Evolutionary conservation across 2,797 vertebrate species (phyloP).

Genomic region (Fratercula arctica): DNA sequence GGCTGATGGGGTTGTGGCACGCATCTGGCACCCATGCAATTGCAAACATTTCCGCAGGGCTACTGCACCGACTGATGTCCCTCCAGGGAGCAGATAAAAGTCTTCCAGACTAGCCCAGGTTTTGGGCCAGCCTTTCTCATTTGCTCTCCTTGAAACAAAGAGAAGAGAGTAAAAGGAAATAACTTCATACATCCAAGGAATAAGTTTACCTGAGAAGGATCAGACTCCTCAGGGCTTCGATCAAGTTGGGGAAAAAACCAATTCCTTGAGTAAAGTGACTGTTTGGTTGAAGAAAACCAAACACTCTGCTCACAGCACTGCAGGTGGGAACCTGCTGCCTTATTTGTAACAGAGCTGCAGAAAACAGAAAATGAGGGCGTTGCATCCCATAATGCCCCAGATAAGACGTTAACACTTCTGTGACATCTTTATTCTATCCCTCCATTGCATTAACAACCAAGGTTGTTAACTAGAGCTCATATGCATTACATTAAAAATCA

Average conservation of each 20-base stretch:
- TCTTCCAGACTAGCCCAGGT: not conserved
- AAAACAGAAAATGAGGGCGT: not conserved
- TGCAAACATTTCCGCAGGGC: not conserved
- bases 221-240: not conserved
- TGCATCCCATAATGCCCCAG: not conserved
- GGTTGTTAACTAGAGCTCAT: not conserved
- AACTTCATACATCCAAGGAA: not conserved
- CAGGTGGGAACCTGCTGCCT: constrained; percentile 42
- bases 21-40: not conserved
- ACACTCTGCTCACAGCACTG: not conserved
- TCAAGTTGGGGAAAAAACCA: not conserved
- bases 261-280: constrained; percentile 10
- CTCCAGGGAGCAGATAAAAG: constrained; percentile 23
- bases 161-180: constrained; percentile 2
- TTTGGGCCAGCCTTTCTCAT: not conserved
- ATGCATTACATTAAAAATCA: not conserved
- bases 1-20: not conserved
- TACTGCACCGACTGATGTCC: not conserved
- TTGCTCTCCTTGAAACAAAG: not conserved
- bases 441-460: not conserved
- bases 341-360: constrained; percentile 4
- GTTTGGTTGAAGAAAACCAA: not conserved
- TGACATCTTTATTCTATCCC: not conserved
- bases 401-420: not conserved
- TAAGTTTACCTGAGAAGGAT: not conserved